phyloP scores from a whole-genome alignment of 2,888 invertebrate species.

The Pandemis cinnamomeana region DNA sequence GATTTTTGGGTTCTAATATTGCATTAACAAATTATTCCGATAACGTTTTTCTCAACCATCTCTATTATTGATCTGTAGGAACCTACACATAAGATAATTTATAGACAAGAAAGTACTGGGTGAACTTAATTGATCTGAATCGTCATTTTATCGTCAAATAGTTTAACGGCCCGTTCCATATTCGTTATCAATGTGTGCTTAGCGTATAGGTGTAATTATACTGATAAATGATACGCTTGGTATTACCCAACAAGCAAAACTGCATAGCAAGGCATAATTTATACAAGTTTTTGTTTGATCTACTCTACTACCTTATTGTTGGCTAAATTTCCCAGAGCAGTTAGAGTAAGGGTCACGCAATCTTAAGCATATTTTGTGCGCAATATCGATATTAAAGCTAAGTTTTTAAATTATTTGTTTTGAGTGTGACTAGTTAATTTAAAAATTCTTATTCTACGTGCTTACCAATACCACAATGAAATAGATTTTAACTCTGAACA shows the following conservation, averaged over 20 bases:
- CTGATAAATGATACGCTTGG: constrained; percentile 4
- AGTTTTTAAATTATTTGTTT: neutral
- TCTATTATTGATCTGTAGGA: too few species aligned
- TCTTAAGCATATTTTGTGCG: neutral
- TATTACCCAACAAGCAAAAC: neutral
- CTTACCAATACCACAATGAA: constrained; percentile 21
- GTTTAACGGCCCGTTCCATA: constrained; percentile 9
- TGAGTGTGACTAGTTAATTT: neutral
- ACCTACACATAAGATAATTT: too few species aligned
- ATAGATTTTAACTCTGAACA: constrained; percentile 44
- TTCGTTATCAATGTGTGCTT: constrained; percentile 12
- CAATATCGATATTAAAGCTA: neutral
- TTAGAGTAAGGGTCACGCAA: neutral
- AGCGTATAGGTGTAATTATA: neutral
- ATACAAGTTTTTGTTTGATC: neutral
- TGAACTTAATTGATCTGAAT: neutral
- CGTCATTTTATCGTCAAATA: neutral
- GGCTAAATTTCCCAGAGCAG: neutral
- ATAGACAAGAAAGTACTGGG: neutral
- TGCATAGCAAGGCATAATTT: neutral
- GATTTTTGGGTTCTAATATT: too few species aligned
- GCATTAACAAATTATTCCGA: too few species aligned
- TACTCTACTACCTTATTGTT: neutral
- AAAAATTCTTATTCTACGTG: neutral
- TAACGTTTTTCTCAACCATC: too few species aligned